These are phyloP conservation scores for Vanessa atalanta DNA, from an alignment of 1,140 invertebrate genomes.

Conservation along the genomic window DNA sequence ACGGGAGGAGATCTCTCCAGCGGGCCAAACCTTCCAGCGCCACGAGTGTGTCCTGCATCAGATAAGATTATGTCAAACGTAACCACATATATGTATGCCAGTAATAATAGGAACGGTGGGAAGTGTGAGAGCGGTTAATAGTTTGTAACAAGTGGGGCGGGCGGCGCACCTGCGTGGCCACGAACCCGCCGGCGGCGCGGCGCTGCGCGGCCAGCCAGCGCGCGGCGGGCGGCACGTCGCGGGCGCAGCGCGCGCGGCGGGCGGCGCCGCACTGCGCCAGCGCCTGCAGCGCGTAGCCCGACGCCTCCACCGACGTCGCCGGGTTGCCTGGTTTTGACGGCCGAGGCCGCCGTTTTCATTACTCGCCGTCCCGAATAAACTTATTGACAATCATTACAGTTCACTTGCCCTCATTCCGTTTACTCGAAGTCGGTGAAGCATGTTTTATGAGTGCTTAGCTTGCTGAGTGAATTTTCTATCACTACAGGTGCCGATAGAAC, in stretches of 20 bases:
- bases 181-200: slow-evolving; percentile 86
- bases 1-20: slow-evolving; percentile 50
- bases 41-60: slow-evolving; percentile 83
- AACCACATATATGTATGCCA: too few species aligned
- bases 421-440: not conserved
- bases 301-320: slow-evolving; percentile 84
- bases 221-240: slow-evolving; percentile 79
- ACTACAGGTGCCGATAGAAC: too few species aligned
- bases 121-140: too few species aligned
- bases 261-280: slow-evolving; percentile 68
- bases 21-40: slow-evolving; percentile 83
- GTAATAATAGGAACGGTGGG: too few species aligned
- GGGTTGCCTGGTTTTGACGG: slow-evolving; percentile 49
- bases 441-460: too few species aligned
- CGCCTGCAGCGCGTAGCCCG: slow-evolving; percentile 85
- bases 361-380: too few species aligned
- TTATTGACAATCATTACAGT: too few species aligned
- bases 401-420: not conserved
- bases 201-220: slow-evolving; percentile 86
- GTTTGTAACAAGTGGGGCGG: too few species aligned
- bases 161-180: slow-evolving; percentile 82
- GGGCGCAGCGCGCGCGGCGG: slow-evolving; percentile 68
- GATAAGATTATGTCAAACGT: not conserved
- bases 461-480: too few species aligned
- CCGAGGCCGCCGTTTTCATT: too few species aligned